phyloP scores from a whole-genome alignment of 2,113 vertebrate genomes.

The Anhinga rufa region DNA sequence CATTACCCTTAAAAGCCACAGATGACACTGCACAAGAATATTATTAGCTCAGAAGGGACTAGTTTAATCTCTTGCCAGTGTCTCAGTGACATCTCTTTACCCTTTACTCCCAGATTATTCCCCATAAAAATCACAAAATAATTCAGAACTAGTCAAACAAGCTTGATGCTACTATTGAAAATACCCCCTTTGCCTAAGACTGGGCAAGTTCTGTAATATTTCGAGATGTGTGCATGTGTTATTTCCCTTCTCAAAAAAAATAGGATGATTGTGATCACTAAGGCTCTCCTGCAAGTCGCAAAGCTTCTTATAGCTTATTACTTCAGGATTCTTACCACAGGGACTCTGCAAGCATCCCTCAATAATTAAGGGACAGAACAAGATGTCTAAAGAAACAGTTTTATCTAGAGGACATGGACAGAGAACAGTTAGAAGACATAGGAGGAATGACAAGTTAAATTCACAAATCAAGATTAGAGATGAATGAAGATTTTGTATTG shows the following conservation, averaged over 20 bases:
- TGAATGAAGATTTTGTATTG: neutral
- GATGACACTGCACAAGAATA: neutral
- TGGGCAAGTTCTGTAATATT: neutral
- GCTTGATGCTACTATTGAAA: neutral
- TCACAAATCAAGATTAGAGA: neutral
- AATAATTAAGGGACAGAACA: slow-evolving; percentile 24
- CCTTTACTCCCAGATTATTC: neutral
- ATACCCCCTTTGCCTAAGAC: neutral
- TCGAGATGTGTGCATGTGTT: neutral
- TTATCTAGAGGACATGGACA: neutral
- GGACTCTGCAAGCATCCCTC: neutral
- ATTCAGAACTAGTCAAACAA: neutral
- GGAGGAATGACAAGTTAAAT: neutral
- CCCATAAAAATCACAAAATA: neutral
- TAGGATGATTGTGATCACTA: neutral
- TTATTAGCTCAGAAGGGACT: neutral
- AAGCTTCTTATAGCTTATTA: neutral
- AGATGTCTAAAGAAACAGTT: neutral
- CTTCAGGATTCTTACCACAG: neutral
- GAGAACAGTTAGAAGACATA: neutral
- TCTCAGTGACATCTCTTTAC: neutral
- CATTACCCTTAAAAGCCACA: neutral
- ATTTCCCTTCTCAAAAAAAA: neutral
- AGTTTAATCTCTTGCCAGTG: neutral
- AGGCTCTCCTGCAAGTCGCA: neutral